These are phyloP conservation scores for Calameuta filiformis DNA, from an alignment of 2,888 invertebrate genomes.

Conservation along the genomic window DNA sequence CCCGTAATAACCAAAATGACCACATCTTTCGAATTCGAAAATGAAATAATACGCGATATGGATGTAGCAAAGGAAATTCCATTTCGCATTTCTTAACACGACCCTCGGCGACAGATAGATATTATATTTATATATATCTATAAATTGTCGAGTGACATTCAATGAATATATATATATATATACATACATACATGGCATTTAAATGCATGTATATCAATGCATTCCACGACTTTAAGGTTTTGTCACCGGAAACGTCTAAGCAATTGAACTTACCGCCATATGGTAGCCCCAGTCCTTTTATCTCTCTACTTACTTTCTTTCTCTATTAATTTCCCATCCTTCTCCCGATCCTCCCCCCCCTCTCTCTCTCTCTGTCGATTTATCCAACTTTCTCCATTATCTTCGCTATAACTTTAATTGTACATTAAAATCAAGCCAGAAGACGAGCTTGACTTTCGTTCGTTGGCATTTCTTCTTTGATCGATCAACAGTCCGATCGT, in stretches of 20 bases:
- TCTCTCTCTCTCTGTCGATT: too few relatives aligned
- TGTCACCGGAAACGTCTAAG: constrained; percentile 5
- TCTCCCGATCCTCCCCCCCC: too few relatives aligned
- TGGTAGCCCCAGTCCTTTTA: background rate
- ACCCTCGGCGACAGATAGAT: constrained; percentile 27
- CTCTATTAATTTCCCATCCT: too few relatives aligned
- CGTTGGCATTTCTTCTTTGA: background rate
- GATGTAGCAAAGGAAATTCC: background rate
- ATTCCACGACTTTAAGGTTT: constrained; percentile 27
- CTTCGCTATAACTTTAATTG: background rate
- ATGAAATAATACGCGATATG: constrained; percentile 23
- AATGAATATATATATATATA: constrained; percentile 20
- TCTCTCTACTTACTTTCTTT: background rate
- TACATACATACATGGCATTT: constrained; percentile 22
- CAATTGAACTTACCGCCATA: background rate
- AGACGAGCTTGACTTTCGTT: background rate
- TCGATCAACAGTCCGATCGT: background rate
- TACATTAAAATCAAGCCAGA: background rate
- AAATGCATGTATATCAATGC: constrained; percentile 27
- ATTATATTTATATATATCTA: constrained; percentile 20
- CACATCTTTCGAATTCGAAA: constrained; percentile 25
- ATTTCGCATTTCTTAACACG: constrained; percentile 34
- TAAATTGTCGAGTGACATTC: background rate
- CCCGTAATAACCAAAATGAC: background rate
- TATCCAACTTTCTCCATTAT: background rate